These are phyloP conservation scores for Bombus affinis DNA, from an alignment of 1,140 invertebrate species.

Conservation along the genomic window DNA sequence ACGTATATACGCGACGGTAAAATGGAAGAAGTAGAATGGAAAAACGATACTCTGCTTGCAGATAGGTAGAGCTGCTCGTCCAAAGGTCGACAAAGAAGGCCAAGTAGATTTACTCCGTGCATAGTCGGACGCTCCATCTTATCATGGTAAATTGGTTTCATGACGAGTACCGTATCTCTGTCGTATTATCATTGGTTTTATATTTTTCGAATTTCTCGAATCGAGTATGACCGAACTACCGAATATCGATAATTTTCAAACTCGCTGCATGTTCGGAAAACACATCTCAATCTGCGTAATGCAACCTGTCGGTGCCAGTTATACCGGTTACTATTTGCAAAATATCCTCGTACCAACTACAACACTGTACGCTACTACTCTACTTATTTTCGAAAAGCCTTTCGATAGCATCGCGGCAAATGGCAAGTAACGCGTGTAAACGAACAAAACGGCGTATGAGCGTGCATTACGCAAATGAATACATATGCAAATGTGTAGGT, in stretches of 20 bases:
- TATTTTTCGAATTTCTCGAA: not conserved
- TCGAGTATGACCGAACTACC: no score
- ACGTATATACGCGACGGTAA: no score
- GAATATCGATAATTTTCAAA: not conserved
- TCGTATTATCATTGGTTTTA: no score
- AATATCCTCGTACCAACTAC: not conserved
- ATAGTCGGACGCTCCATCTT: not conserved
- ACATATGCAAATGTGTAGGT: not conserved
- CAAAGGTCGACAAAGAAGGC: accelerated
- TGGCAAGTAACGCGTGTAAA: not conserved
- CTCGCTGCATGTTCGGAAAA: not conserved
- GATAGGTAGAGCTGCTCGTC: not conserved
- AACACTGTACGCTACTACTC: no score
- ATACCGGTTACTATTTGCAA: not conserved
- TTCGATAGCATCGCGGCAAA: not conserved
- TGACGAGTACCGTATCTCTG: no score
- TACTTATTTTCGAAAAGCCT: not conserved
- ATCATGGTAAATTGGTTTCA: not conserved
- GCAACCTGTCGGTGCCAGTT: not conserved
- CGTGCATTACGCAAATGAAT: slow-evolving; percentile 16
- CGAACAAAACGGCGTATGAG: not conserved
- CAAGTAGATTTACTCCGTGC: not conserved
- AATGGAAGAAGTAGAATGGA: no score
- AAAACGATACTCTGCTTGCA: not conserved
- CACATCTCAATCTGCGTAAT: not conserved